Percentiles rank a stretch among this genome's conserved stretches.
Evolutionary conservation across 1,140 invertebrate species (phyloP).

Genomic region (Drosophila tani): DNA sequence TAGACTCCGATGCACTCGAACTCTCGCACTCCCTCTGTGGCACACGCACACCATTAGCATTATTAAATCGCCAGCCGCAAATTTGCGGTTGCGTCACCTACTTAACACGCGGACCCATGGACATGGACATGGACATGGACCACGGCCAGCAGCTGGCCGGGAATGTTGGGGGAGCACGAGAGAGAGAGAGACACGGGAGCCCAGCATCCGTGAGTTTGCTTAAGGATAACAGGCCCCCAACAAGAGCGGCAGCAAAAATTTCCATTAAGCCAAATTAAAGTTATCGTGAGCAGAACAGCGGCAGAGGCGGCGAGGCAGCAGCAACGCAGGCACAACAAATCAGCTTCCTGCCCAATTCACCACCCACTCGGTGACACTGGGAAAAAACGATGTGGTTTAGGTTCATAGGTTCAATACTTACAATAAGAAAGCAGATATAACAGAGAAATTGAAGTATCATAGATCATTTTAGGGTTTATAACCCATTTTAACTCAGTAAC

Average conservation of each 20-base stretch:
- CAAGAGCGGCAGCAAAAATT: constrained; percentile 61
- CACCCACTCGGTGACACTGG: constrained; percentile 9
- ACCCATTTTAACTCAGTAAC: neutral
- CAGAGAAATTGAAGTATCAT: too few species aligned
- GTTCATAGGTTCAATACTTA: too few species aligned
- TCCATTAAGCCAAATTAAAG: constrained; percentile 83
- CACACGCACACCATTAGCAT: constrained; percentile 69
- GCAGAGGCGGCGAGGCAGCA: constrained; percentile 17
- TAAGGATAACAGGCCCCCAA: constrained; percentile 39
- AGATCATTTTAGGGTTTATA: neutral
- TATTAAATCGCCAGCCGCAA: constrained; percentile 80
- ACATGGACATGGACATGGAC: constrained; percentile 34
- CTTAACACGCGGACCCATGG: constrained; percentile 62
- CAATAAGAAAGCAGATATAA: too few species aligned
- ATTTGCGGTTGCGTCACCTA: constrained; percentile 83
- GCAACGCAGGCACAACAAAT: constrained; percentile 52
- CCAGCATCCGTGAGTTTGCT: constrained; percentile 36
- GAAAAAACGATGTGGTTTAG: too few species aligned
- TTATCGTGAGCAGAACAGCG: constrained; percentile 58
- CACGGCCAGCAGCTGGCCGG: constrained; percentile 18
- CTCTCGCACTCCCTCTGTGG: constrained; percentile 32
- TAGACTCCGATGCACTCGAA: constrained; percentile 40
- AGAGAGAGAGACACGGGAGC: constrained; percentile 11
- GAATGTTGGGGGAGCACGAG: neutral
- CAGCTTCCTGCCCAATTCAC: constrained; percentile 13